Conservation (phyloP, 1,140 invertebrate genomes). For the Liolophura sinensis region DNA sequence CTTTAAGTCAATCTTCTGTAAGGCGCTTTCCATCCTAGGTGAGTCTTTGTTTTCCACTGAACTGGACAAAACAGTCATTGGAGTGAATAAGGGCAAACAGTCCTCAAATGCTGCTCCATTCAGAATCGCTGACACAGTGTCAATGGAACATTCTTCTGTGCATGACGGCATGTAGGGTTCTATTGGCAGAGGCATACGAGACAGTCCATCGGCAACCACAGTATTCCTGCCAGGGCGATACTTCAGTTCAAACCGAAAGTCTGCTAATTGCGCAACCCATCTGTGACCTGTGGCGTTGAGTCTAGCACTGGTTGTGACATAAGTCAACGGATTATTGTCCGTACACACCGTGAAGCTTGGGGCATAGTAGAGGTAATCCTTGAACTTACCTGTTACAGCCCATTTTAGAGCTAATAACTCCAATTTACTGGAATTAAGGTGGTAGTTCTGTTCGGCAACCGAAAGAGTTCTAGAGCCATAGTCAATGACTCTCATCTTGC, state of each 20-base stretch:
- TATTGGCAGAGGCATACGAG: conserved; percentile 7
- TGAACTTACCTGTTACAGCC: conserved; percentile 13
- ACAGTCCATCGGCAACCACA: conserved; percentile 7
- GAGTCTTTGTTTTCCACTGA: no score
- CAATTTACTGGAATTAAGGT: conserved; percentile 19
- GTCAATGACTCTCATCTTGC: conserved; percentile 21
- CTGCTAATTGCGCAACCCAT: conserved; percentile 14
- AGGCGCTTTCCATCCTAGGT: no score
- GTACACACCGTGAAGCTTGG: conserved; percentile 11
- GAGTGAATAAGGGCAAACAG: no score
- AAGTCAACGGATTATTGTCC: conserved; percentile 19
- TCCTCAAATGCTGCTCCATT: no score
- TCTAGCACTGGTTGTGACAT: conserved; percentile 16
- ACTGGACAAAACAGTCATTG: no score
- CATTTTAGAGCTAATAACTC: conserved; percentile 26
- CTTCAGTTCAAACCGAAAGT: conserved; percentile 14
- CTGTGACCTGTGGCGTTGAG: conserved; percentile 16
- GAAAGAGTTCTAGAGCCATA: conserved; percentile 28
- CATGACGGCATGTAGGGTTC: background rate
- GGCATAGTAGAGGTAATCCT: conserved; percentile 20
- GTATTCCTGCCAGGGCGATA: conserved; percentile 12
- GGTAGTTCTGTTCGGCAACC: conserved; percentile 19
- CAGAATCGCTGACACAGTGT: no score
- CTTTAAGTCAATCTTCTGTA: no score
- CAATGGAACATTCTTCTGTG: no score